Conservation (phyloP, 1,140 invertebrate species). For the Drosophila saltans region DNA sequence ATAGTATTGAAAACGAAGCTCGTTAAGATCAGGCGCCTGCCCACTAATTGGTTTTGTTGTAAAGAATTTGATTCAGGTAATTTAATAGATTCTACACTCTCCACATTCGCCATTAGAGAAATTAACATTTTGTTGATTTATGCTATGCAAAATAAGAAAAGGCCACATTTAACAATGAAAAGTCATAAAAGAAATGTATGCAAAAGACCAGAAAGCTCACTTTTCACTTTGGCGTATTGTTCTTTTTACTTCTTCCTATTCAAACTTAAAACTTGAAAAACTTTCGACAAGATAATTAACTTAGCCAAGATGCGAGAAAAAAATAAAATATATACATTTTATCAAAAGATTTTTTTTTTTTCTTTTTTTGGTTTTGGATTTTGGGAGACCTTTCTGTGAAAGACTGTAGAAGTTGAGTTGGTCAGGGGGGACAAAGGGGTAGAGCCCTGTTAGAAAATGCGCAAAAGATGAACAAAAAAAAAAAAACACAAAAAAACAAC, state of each 20-base stretch:
- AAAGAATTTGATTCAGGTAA: slow-evolving; percentile 1
- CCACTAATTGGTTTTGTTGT: slow-evolving; percentile 63
- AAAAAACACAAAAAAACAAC: slow-evolving; percentile 27
- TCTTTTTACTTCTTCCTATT: slow-evolving; percentile 15
- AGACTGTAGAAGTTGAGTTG: slow-evolving; percentile 25
- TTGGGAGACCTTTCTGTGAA: background rate
- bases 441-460: slow-evolving; percentile 58
- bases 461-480: slow-evolving; percentile 67
- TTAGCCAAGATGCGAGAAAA: slow-evolving; percentile 10
- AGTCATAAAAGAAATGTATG: slow-evolving; percentile 25
- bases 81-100: background rate
- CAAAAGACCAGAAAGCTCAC: slow-evolving; percentile 17
- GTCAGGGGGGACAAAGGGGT: background rate
- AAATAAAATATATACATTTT: slow-evolving; percentile 32
- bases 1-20: background rate
- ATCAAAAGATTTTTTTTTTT: no score
- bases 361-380: background rate
- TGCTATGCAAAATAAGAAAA: background rate
- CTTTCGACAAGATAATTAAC: slow-evolving; percentile 67
- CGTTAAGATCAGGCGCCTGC: slow-evolving; percentile 34
- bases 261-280: slow-evolving; percentile 24
- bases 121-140: slow-evolving; percentile 4
- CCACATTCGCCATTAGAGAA: background rate
- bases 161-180: slow-evolving; percentile 16
- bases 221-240: slow-evolving; percentile 43